Evolutionary conservation across 2,888 invertebrate species (phyloP).

Genomic region (Archaeoteleia sp.): DNA sequence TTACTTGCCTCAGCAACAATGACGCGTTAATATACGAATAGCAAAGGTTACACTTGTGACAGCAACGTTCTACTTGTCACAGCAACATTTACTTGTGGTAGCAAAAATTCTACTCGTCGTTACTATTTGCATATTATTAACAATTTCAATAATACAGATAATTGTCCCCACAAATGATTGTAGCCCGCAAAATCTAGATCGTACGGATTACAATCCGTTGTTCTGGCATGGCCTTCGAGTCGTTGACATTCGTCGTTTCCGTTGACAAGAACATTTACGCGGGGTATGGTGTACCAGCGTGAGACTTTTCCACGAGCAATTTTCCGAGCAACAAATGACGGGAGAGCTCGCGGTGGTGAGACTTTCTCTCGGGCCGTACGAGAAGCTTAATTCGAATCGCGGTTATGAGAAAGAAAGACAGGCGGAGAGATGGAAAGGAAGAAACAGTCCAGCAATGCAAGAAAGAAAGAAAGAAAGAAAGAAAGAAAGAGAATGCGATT

Average conservation of each 20-base stretch:
- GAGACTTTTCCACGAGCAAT: slow-evolving; percentile 49
- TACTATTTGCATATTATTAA: no score
- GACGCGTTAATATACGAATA: no score
- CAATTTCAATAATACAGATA: no score
- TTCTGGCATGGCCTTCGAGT: slow-evolving; percentile 42
- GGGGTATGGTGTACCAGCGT: slow-evolving; percentile 38
- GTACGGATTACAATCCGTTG: no score
- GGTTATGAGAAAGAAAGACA: slow-evolving; percentile 11
- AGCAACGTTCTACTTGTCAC: no score
- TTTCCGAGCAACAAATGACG: slow-evolving; percentile 28
- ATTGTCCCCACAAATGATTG: no score
- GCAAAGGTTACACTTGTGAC: no score
- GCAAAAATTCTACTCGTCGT: no score
- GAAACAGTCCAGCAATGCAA: slow-evolving; percentile 44
- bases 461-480: slow-evolving; percentile 11
- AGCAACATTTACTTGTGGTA: no score
- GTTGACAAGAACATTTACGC: slow-evolving; percentile 16
- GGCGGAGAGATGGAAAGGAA: slow-evolving; percentile 17
- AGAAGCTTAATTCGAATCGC: slow-evolving; percentile 25
- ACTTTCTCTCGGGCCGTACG: slow-evolving; percentile 42
- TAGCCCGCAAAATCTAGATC: no score
- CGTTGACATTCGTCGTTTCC: slow-evolving; percentile 34
- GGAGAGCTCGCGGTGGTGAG: background rate
- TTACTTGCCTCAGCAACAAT: no score
- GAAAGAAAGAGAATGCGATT: slow-evolving; percentile 30